Evolutionary conservation across 2,888 invertebrate genomes (phyloP), one percentile per base, ranked within the genome.

Genomic region (Zhengitettix transpicula): DNA sequence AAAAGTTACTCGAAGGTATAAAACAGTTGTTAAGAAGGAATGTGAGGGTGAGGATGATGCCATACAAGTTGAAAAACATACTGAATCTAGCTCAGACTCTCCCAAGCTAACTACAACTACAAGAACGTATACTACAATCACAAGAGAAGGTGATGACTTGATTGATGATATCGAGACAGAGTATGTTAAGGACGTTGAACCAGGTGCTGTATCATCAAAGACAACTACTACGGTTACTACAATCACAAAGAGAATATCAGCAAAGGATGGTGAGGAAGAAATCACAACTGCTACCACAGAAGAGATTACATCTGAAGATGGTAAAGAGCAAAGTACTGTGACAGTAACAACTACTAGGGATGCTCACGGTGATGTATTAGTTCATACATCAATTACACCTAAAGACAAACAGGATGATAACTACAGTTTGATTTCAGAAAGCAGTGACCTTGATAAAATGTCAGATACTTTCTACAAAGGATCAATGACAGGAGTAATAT

Each of bases 301-400:
- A n/a, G 71, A 77, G 1, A 77, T 77, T 8, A 77, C 75, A 1
- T 74, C 74, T 65, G 77, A 77, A 69, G 74, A 77, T 1, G 76
- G 77, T 11, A 75, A 51, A 56, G 42, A 51, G 52, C 57, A 54
- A 40, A 53, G 47, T 47, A 47, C 47, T 3, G 47, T 47, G 74
- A 61, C 76, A 14, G 47, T 47, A 5, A 47, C 47, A 5, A 47
- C 47, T 14, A 47, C 47, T 14, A 47, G 47, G n/a, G 47, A 47
- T 47, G 47, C 47, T 47, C 47, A 47, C 8, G 47, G 47, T n/a
- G 47, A 47, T 47, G 47, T 47, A 14, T n/a, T 47, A 47, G 47
- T 47, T 8, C 47, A 47, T 47, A 47, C 47, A n/a, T 47, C 47
- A 47, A 47, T 47, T 14, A 47, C 47, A 47, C 47, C 47, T n/a